Evolutionary conservation across 1,140 invertebrate genomes (phyloP), one percentile per base, ranked within the genome.

Genomic region (Colletes gigas): DNA sequence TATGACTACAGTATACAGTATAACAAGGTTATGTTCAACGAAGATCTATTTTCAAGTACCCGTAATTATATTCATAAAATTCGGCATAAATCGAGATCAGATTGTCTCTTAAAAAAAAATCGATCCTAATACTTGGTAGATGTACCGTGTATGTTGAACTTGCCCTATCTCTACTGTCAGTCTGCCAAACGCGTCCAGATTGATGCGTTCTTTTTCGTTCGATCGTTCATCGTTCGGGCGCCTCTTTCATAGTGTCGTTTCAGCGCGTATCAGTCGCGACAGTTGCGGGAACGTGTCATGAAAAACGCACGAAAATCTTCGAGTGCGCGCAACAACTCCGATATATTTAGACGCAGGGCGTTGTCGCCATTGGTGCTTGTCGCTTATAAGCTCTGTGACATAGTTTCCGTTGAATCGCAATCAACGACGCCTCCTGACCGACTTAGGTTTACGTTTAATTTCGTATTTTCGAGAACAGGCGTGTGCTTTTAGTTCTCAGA

Each of bases 341-440:
- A 72, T 89, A 89, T 89, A 89, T 89, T 89, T 89, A 89, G 88
- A 85, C 81, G 66, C 52, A 55, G 57, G 76, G 75, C 75, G 66
- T 84, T 79, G 79, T 70, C 82, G 81, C 66, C n/a, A 70, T 50
- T 60, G 66, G 67, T 82, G 78, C 81, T 78, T 86, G 81, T 83
- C 81, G 81, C 66, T 52, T 78, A 17, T 41, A 74, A 60, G 55
- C 39, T 30, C 69, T 88, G 86, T 87, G 88, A 89, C 88, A 89
- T 83, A 89, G 77, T 83, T 88, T 86, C 82, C 76, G 10, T 55
- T 21, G 59, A 73, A 78, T 78, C 57, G 65, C 70, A 57, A 69
- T 71, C 50, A 41, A 30, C 81, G 52, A 39, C 21, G 12, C n/a
- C 55, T 70, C 41, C 67, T n/a, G 12, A 10, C n/a, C 19, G 17